A percentile compares a stretch with the other conserved stretches of the same genome.
These are phyloP conservation scores for Volucella inflata DNA, from an alignment of 2,888 invertebrate genomes.

Conservation along the genomic window DNA sequence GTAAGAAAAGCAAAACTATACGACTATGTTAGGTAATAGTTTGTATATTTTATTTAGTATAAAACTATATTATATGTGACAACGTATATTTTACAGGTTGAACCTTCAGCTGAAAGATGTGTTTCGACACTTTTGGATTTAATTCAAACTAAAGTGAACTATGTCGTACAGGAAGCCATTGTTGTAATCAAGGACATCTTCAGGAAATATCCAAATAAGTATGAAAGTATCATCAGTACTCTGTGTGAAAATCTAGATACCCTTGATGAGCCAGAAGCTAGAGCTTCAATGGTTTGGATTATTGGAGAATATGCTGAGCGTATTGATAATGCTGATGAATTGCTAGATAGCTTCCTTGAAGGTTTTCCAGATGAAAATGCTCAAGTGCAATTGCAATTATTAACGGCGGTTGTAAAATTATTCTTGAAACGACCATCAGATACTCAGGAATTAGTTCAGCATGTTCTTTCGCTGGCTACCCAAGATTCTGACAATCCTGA, in stretches of 20 bases:
- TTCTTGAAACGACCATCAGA: slow-evolving; percentile 99
- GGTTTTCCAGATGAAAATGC: slow-evolving; percentile 99
- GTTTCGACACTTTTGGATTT: slow-evolving; percentile 98
- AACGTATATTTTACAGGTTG: slow-evolving; percentile 84
- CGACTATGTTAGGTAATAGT: not conserved
- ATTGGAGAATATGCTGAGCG: slow-evolving; percentile 99
- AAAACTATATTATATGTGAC: not conserved
- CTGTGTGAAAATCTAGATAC: slow-evolving; percentile 99
- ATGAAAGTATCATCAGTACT: slow-evolving; percentile 99
- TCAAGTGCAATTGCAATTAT: slow-evolving; percentile 96
- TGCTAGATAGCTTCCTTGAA: slow-evolving; percentile 98
- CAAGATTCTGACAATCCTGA: slow-evolving; percentile 99
- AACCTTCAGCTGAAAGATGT: slow-evolving; percentile 98
- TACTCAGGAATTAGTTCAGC: slow-evolving; percentile 99
- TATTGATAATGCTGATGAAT: slow-evolving; percentile 99
- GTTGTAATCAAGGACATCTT: slow-evolving; percentile 99
- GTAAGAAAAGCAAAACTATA: slow-evolving; percentile 79
- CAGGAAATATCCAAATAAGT: slow-evolving; percentile 99
- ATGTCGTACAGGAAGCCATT: slow-evolving; percentile 99
- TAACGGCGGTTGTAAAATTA: slow-evolving; percentile 99
- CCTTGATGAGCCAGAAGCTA: slow-evolving; percentile 98
- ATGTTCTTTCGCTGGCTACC: slow-evolving; percentile 94
- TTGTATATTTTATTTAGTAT: not conserved
- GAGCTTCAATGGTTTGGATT: slow-evolving; percentile 98
- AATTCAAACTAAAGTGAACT: slow-evolving; percentile 99